Percentiles rank a stretch among this genome's conserved stretches.
Evolutionary conservation across 2,888 invertebrate species (phyloP).

Genomic region (Amblyteles armatorius): DNA sequence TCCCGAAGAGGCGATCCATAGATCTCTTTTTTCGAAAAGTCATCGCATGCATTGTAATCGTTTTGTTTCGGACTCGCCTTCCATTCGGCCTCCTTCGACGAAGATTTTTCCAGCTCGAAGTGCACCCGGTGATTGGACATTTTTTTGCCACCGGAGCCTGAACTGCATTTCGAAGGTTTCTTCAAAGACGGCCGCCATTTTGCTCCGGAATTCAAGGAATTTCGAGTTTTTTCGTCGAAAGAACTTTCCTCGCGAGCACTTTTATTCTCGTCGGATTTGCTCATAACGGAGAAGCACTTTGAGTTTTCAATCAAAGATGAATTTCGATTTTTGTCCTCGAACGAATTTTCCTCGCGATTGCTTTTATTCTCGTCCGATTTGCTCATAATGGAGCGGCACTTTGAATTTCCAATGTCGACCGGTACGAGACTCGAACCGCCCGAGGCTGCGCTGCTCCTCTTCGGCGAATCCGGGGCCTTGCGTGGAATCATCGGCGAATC

Average conservation of each 20-base stretch:
- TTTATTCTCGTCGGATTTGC: not conserved
- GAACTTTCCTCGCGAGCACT: not conserved
- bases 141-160: constrained; percentile 2
- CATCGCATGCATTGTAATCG: not conserved
- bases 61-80: not conserved
- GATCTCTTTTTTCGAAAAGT: not conserved
- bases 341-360: not conserved
- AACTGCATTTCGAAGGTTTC: not conserved
- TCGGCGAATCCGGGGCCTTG: not conserved
- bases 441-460: not conserved
- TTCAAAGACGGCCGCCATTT: constrained; percentile 15
- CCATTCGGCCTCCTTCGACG: not conserved
- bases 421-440: constrained; percentile 54
- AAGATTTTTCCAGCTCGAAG: constrained; percentile 24
- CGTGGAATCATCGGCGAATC: constrained; percentile 54
- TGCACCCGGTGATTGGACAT: constrained; percentile 29
- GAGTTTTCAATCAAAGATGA: constrained; percentile 3
- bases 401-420: constrained; percentile 26
- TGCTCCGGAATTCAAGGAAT: not conserved
- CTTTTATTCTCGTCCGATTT: not conserved
- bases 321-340: not conserved
- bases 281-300: not conserved
- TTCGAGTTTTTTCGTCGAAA: not conserved
- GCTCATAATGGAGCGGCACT: not conserved
- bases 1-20: not conserved